phyloP scores from a whole-genome alignment of 2,113 vertebrate species.

The Holacanthus passer region DNA sequence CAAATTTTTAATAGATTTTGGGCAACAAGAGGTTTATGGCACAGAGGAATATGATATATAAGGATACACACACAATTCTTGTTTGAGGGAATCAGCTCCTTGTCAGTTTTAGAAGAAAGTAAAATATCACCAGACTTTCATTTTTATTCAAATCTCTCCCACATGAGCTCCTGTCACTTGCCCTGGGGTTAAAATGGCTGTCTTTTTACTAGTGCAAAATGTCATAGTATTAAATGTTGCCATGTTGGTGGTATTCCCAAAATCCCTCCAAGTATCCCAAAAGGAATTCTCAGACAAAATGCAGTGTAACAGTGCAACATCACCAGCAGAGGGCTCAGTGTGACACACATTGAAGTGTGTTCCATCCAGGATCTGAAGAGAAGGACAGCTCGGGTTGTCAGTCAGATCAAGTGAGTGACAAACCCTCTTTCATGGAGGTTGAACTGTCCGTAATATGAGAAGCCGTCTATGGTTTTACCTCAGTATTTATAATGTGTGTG shows the following conservation, averaged over 20 bases:
- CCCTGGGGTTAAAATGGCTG: neutral
- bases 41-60: no score
- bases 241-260: neutral
- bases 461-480: neutral
- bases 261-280: neutral
- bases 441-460: neutral
- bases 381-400: neutral
- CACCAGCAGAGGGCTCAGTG: slow-evolving; percentile 12
- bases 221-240: neutral
- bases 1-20: no score
- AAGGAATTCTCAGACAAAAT: neutral
- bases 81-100: neutral
- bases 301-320: neutral
- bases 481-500: neutral
- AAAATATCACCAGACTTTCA: neutral
- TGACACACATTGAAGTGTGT: neutral
- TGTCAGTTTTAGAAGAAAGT: neutral
- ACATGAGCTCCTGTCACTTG: no score
- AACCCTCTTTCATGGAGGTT: neutral
- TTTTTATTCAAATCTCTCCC: no score
- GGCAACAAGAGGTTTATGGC: no score
- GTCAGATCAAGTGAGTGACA: neutral
- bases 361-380: neutral
- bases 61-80: no score
- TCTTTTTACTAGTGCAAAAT: neutral